A percentile compares a stretch with the other conserved stretches of the same genome.
These are phyloP conservation scores for Aquatica leii DNA, from an alignment of 2,888 invertebrate species.

Conservation along the genomic window DNA sequence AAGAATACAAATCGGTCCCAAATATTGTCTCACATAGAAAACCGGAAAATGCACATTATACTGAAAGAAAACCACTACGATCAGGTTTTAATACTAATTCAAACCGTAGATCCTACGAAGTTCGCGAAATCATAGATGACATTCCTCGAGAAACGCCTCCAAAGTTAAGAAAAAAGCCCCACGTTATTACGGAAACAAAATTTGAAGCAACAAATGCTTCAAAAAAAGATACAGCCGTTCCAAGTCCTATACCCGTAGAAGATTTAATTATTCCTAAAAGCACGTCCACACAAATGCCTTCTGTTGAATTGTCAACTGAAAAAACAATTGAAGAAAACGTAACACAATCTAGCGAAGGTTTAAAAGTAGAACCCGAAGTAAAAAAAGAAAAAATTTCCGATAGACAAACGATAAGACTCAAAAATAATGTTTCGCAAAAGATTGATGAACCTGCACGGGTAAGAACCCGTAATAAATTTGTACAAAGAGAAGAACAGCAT, in stretches of 20 bases:
- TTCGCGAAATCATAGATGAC: constrained; percentile 57
- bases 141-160: constrained; percentile 49
- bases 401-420: not conserved
- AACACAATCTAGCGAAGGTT: not conserved
- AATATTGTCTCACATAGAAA: constrained; percentile 44
- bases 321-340: constrained; percentile 9
- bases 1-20: constrained; percentile 35
- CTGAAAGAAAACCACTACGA: constrained; percentile 10
- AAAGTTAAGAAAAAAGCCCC: constrained; percentile 45
- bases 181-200: constrained; percentile 53
- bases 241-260: constrained; percentile 30
- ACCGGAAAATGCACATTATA: constrained; percentile 37
- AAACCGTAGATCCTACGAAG: constrained; percentile 42
- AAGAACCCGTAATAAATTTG: not conserved
- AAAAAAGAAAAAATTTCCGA: constrained; percentile 18
- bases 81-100: not conserved
- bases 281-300: constrained; percentile 21
- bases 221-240: constrained; percentile 32
- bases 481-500: constrained; percentile 3
- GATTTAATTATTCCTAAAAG: not conserved
- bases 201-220: constrained; percentile 51
- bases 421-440: not conserved
- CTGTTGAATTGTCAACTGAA: constrained; percentile 9
- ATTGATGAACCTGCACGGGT: constrained; percentile 13
- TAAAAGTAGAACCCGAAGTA: constrained; percentile 7